Conservation (phyloP, 2,888 invertebrate species). For the Latrodectus elegans region DNA sequence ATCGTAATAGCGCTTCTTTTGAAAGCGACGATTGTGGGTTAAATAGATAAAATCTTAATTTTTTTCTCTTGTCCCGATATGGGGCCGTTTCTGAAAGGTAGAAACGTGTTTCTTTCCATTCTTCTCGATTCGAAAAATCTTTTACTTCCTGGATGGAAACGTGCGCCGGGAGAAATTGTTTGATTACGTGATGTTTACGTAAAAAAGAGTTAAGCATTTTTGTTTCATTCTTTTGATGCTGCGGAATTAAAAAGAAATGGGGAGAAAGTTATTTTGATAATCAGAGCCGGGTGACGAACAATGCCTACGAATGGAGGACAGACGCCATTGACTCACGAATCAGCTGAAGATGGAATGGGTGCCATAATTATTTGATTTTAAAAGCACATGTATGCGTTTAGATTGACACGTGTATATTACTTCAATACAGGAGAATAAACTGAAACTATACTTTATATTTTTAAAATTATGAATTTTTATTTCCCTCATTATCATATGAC, state of each 20-base stretch:
- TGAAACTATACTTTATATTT: too few species aligned
- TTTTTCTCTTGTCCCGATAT: not conserved
- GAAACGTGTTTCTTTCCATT: not conserved
- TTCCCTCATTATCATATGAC: too few species aligned
- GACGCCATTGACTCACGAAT: not conserved
- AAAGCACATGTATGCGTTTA: too few species aligned
- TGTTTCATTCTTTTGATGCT: not conserved
- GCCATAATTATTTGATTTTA: not conserved
- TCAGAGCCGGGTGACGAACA: not conserved
- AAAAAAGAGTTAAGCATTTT: not conserved
- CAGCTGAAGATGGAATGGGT: not conserved
- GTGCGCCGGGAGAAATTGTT: not conserved
- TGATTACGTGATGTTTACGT: conserved; percentile 5
- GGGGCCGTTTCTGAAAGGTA: not conserved
- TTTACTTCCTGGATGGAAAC: not conserved
- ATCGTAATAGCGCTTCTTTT: too few species aligned
- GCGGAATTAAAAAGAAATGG: not conserved
- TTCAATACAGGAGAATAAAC: too few species aligned
- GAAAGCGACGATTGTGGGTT: too few species aligned
- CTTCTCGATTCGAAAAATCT: not conserved
- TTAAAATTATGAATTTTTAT: too few species aligned
- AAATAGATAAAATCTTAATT: not conserved
- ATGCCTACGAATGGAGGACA: not conserved
- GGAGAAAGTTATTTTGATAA: conserved; percentile 5
- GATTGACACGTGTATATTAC: too few species aligned